These are phyloP conservation scores for Eupsittula cactorum DNA, from an alignment of 2,113 vertebrate species.

Conservation along the genomic window DNA sequence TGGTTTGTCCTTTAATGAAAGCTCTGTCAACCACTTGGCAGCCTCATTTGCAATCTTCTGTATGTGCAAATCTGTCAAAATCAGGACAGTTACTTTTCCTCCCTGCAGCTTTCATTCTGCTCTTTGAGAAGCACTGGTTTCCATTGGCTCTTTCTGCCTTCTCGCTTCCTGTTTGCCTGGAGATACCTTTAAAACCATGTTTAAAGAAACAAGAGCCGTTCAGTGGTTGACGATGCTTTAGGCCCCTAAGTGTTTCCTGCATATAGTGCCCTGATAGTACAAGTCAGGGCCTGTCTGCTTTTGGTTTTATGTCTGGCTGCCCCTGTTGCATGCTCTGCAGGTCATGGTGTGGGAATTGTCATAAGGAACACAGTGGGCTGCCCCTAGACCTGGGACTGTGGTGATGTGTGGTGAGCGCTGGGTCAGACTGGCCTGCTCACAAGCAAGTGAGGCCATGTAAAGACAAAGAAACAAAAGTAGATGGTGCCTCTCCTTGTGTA, in stretches of 20 bases:
- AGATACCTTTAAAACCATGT: background rate
- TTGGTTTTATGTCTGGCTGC: background rate
- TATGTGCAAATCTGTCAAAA: background rate
- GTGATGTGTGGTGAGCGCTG: background rate
- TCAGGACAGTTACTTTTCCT: background rate
- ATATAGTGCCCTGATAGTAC: background rate
- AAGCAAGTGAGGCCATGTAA: background rate
- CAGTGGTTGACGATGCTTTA: background rate
- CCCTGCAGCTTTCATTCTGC: background rate
- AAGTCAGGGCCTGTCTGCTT: background rate
- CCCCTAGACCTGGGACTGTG: rapidly evolving
- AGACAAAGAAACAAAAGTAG: background rate
- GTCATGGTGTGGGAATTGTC: background rate
- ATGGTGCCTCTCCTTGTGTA: background rate
- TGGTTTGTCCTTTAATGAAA: background rate
- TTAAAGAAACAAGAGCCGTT: background rate
- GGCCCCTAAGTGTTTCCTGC: background rate
- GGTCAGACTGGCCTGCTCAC: background rate
- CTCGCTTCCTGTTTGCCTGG: background rate
- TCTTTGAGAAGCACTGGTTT: background rate
- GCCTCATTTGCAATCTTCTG: background rate
- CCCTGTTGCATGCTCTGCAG: background rate
- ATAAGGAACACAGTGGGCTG: rapidly evolving
- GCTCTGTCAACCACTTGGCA: background rate
- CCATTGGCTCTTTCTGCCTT: background rate